Evolutionary conservation across 2,888 invertebrate genomes (phyloP).

Genomic region (Acholoe squamosa): DNA sequence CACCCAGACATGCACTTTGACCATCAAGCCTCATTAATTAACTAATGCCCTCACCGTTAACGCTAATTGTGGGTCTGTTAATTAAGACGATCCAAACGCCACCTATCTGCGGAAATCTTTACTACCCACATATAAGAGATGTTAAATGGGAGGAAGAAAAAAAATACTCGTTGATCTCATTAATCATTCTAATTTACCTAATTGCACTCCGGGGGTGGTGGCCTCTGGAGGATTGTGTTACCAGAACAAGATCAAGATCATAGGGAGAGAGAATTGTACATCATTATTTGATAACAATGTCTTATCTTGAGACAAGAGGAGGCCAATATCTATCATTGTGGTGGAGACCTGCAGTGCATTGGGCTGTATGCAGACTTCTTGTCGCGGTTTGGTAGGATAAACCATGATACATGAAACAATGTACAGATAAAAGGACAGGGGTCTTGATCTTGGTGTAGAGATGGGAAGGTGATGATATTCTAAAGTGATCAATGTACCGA

Average conservation of each 20-base stretch:
- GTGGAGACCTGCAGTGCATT: no score
- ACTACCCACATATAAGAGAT: not conserved
- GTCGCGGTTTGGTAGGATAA: no score
- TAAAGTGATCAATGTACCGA: no score
- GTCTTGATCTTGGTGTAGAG: no score
- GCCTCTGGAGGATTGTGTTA: not conserved
- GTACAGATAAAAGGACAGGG: no score
- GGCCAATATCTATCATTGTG: no score
- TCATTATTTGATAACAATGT: no score
- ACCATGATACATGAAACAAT: no score
- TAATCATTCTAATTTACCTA: not conserved
- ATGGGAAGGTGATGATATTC: no score
- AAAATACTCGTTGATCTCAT: not conserved
- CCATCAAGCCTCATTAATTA: constrained; percentile 17
- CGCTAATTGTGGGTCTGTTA: not conserved
- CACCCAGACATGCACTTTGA: constrained; percentile 19
- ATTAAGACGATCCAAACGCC: not conserved
- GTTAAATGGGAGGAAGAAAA: not conserved
- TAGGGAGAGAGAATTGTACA: no score
- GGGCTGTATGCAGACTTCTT: no score
- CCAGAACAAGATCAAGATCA: not conserved
- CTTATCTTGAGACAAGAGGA: no score
- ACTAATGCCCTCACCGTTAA: not conserved
- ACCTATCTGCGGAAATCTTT: not conserved
- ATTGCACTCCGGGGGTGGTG: not conserved